Conservation (phyloP, 2,113 vertebrate genomes). For the Trachemys scripta region DNA sequence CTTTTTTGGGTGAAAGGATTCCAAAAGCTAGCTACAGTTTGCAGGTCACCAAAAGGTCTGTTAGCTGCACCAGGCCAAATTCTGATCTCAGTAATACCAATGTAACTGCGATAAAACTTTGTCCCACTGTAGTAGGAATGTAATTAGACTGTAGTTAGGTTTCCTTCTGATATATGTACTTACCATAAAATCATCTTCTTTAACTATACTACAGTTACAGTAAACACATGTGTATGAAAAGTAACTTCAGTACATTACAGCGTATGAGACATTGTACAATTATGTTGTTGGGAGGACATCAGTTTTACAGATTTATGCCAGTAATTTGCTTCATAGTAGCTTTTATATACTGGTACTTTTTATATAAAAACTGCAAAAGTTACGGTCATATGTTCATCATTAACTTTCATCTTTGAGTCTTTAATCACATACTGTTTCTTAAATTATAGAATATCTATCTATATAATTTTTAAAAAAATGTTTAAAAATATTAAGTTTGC, state of each 20-base stretch:
- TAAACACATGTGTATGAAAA: fast-evolving
- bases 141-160: background rate
- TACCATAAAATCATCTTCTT: background rate
- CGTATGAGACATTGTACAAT: fast-evolving
- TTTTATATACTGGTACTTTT: background rate
- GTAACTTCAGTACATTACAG: background rate
- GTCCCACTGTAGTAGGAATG: fast-evolving
- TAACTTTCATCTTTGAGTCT: background rate
- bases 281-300: background rate
- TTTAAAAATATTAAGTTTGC: background rate
- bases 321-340: background rate
- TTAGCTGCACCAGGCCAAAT: background rate
- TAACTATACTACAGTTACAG: background rate
- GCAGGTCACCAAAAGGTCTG: background rate
- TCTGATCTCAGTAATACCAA: background rate
- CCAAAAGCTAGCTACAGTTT: background rate
- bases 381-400: background rate
- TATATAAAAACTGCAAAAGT: background rate
- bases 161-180: fast-evolving
- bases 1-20: background rate
- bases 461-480: background rate
- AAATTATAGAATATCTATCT: background rate
- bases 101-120: background rate
- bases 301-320: background rate
- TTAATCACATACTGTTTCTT: background rate